phyloP scores from a whole-genome alignment of 2,113 vertebrate species.

The Ursus arctos region DNA sequence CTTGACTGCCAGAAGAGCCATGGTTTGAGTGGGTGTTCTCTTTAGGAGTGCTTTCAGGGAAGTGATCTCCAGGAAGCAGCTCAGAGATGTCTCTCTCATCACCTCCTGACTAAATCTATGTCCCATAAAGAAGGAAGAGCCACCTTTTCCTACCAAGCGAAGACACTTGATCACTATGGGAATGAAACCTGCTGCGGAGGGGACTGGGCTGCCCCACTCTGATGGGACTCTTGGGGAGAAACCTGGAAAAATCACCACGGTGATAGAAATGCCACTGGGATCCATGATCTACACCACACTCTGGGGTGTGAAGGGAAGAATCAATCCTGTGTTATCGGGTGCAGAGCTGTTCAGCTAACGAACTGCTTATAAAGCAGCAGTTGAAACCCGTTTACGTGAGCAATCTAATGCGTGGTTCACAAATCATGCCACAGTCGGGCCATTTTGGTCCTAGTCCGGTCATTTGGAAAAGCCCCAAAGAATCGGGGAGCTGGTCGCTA shows the following conservation, averaged over 20 bases:
- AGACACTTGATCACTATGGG: neutral
- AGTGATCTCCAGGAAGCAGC: neutral
- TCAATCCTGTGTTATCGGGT: neutral
- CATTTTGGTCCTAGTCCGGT: conserved; percentile 24
- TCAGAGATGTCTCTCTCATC: neutral
- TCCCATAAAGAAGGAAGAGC: neutral
- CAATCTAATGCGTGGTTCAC: neutral
- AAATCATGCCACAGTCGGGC: neutral
- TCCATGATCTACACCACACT: neutral
- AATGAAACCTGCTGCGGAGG: neutral
- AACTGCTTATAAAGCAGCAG: neutral
- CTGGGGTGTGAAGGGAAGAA: neutral
- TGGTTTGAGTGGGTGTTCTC: neutral
- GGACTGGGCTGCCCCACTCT: neutral
- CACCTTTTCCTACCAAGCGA: neutral
- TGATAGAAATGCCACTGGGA: neutral
- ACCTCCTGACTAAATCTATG: conserved; percentile 20
- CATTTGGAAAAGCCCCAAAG: neutral
- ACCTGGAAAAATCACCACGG: neutral
- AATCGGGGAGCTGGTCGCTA: neutral
- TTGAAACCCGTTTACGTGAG: neutral
- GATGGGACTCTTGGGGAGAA: neutral
- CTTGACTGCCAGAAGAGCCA: neutral
- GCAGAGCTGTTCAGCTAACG: neutral
- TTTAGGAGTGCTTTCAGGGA: neutral